Evolutionary conservation across 2,888 invertebrate genomes (phyloP), one percentile per base, ranked within the genome.

Genomic region (Dryomyza anilis): DNA sequence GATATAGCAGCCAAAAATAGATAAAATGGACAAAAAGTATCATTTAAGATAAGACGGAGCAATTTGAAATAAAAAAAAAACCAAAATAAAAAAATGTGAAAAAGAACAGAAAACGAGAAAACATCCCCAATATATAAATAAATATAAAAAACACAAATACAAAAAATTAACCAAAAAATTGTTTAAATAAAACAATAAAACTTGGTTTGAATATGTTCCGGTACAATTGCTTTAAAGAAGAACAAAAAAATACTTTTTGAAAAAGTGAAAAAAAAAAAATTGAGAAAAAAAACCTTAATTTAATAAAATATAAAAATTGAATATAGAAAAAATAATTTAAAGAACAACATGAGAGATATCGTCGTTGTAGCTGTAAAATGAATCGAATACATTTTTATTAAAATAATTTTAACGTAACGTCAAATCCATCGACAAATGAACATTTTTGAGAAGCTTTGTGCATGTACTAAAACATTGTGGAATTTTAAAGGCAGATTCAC

Each of bases 1-100:
- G 2, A 23, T 19, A 21, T 46, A n/a, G n/a, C n/a, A n/a, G n/a
- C n/a, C n/a, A n/a, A n/a, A 36, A 8, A 2, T 36, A 33, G 23
- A 33, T 16, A 36, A 33, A 48, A n/a, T 33, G 23, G 7, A 53
- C 3, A 43, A 36, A 50, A 33, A 60, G 50, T 60, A 60, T 14
- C 16, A 61, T 1, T 23, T 21, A 61, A 33, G 12, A 61, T 27
- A n/a, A 50, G 12, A 25, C 21, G 50, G 6, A 33, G 12, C 33
- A 33, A 33, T 8, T 8, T 33, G 12, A 33, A 8, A 33, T 33
- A 33, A 8, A 33, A 33, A 33, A 33, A 33, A 33, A 8, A 33
- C 6, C 12, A 12, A 8, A 33, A 33, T 8, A 33, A 33, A 8
- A 33, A 33, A 8, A 33, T 33, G 6, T 33, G 12, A 33, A 33